These are phyloP conservation scores for Dendropsophus ebraccatus DNA, from an alignment of 2,113 vertebrate species.

Conservation along the genomic window DNA sequence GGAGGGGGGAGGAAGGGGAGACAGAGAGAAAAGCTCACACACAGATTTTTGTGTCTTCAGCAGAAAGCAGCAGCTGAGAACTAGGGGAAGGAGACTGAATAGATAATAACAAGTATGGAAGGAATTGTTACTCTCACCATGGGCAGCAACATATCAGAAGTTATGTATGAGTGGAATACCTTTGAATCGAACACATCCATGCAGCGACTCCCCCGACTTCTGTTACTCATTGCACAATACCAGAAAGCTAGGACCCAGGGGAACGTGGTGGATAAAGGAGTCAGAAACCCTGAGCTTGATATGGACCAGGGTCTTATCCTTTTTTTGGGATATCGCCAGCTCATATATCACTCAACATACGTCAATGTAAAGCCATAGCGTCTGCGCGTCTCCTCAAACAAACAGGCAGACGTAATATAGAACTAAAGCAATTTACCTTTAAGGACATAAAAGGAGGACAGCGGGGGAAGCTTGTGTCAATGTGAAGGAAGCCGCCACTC, in stretches of 20 bases:
- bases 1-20: no score
- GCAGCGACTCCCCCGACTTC: background rate
- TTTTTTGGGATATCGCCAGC: conserved; percentile 9
- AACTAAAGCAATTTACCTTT: conserved; percentile 23
- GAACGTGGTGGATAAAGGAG: conserved; percentile 18
- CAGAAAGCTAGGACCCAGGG: conserved; percentile 11
- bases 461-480: background rate
- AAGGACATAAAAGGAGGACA: background rate
- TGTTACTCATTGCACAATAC: conserved; percentile 41
- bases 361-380: background rate
- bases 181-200: background rate
- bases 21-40: no score
- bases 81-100: no score
- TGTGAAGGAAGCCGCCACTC: background rate
- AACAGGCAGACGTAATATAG: background rate
- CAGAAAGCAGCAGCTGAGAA: no score
- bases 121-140: no score
- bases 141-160: no score
- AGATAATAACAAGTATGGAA: no score
- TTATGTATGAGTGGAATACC: no score
- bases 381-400: background rate
- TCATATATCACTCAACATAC: background rate
- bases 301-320: conserved; percentile 15
- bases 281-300: conserved; percentile 33
- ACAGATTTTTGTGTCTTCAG: no score